A percentile compares a stretch with the other conserved stretches of the same genome.
Conservation (phyloP, 2,888 invertebrate species). For the Plutella xylostella region DNA sequence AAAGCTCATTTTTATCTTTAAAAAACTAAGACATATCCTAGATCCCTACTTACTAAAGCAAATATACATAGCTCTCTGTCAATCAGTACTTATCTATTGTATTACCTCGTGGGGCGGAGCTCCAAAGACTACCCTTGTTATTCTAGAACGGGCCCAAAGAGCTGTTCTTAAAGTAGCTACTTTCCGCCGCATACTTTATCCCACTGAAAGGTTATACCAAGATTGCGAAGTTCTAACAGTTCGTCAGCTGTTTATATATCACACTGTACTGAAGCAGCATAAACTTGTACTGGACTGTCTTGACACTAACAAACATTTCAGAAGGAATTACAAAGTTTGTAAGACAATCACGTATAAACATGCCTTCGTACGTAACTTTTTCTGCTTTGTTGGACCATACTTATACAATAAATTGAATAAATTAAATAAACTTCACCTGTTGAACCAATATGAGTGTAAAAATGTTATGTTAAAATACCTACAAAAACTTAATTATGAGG, state of each 20-base stretch:
- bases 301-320: too few relatives aligned
- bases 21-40: not conserved
- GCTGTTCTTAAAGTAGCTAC: slow-evolving; percentile 7
- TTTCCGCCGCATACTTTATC: not conserved
- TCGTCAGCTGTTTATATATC: not conserved
- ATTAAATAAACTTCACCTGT: too few relatives aligned
- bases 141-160: slow-evolving; percentile 11
- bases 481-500: too few relatives aligned
- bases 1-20: not conserved
- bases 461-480: too few relatives aligned
- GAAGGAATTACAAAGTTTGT: too few relatives aligned
- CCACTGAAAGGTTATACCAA: not conserved
- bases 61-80: slow-evolving; percentile 8
- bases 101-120: slow-evolving; percentile 10
- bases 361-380: too few relatives aligned
- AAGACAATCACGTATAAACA: too few relatives aligned
- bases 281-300: too few relatives aligned
- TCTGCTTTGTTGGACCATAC: too few relatives aligned
- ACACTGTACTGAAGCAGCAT: too few relatives aligned
- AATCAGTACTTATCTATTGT: slow-evolving; percentile 11
- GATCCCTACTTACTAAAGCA: not conserved
- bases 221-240: not conserved
- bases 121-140: not conserved
- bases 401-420: too few relatives aligned
- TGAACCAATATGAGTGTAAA: too few relatives aligned